A percentile compares a stretch with the other conserved stretches of the same genome.
Conservation (phyloP, 1,140 invertebrate species). For the Zophobas atratus region DNA sequence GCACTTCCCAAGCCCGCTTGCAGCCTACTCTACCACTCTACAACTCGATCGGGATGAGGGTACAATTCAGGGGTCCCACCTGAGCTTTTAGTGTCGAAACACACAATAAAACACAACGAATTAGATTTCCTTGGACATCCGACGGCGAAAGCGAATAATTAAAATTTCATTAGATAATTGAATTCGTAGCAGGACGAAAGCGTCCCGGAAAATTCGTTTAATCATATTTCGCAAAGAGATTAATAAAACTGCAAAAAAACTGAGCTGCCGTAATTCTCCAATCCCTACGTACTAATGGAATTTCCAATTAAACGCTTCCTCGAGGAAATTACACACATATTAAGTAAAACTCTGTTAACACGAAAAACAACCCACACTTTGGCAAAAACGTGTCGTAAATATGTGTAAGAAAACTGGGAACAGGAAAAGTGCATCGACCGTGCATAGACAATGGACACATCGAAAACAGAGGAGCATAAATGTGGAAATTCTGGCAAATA, state of each 20-base stretch:
- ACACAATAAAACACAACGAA: conserved; percentile 14
- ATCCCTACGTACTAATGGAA: background rate
- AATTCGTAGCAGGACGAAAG: conserved; percentile 7
- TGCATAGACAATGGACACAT: conserved; percentile 32
- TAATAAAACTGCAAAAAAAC: too few relatives aligned
- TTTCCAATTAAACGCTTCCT: conserved; percentile 22
- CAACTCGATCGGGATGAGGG: too few relatives aligned
- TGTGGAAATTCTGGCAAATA: conserved; percentile 26
- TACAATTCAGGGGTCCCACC: background rate
- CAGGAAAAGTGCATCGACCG: conserved; percentile 26
- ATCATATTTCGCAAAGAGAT: background rate
- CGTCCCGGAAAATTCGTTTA: background rate
- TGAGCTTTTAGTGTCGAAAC: conserved; percentile 7
- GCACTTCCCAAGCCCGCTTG: too few relatives aligned
- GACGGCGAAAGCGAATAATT: conserved; percentile 22
- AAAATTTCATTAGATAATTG: conserved; percentile 24
- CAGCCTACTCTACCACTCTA: too few relatives aligned
- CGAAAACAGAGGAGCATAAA: conserved; percentile 21
- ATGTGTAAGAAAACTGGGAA: conserved; percentile 4
- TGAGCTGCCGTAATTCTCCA: background rate
- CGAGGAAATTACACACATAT: conserved; percentile 9
- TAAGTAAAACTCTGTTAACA: conserved; percentile 23
- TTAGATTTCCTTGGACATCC: conserved; percentile 25
- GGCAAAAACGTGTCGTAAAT: conserved; percentile 19
- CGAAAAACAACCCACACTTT: conserved; percentile 7